Percentiles rank a stretch among this genome's conserved stretches.
Conservation (phyloP, 2,888 invertebrate species). For the Dorcus parallelipipedus region DNA sequence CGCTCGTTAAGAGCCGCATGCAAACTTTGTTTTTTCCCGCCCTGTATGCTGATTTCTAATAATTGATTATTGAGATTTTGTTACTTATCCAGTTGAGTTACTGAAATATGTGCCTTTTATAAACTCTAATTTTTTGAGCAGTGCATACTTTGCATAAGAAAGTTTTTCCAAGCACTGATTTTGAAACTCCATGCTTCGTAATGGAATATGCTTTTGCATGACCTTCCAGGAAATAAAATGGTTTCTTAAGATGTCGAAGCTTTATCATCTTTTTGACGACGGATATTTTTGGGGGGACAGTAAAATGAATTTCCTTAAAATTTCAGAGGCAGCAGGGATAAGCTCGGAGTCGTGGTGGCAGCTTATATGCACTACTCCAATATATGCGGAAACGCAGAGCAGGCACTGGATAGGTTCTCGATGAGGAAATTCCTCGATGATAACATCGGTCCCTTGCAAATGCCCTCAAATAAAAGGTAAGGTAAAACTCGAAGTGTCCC, state of each 20-base stretch:
- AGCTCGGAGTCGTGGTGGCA: slow-evolving; percentile 83
- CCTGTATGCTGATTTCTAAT: too few relatives aligned
- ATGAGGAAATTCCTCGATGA: slow-evolving; percentile 89
- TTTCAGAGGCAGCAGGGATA: slow-evolving; percentile 76
- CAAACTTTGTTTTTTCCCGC: too few relatives aligned
- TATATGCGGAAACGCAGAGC: slow-evolving; percentile 80
- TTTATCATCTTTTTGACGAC: background rate
- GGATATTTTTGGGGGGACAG: background rate
- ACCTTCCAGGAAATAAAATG: background rate
- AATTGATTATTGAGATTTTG: too few relatives aligned
- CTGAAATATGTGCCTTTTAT: too few relatives aligned
- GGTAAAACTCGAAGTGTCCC: background rate
- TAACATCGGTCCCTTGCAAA: slow-evolving; percentile 65
- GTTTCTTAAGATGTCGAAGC: background rate
- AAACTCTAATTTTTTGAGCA: too few relatives aligned
- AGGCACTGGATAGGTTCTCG: slow-evolving; percentile 87
- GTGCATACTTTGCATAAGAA: too few relatives aligned
- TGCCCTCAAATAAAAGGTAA: slow-evolving; percentile 75
- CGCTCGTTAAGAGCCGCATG: too few relatives aligned
- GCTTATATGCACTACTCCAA: slow-evolving; percentile 93
- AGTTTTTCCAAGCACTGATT: too few relatives aligned
- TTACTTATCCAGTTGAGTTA: too few relatives aligned
- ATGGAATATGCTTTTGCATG: too few relatives aligned
- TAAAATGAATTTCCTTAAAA: background rate
- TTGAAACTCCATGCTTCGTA: too few relatives aligned